These are phyloP conservation scores for Oasisia sp. DNA, from an alignment of 2,888 invertebrate species.

Conservation along the genomic window DNA sequence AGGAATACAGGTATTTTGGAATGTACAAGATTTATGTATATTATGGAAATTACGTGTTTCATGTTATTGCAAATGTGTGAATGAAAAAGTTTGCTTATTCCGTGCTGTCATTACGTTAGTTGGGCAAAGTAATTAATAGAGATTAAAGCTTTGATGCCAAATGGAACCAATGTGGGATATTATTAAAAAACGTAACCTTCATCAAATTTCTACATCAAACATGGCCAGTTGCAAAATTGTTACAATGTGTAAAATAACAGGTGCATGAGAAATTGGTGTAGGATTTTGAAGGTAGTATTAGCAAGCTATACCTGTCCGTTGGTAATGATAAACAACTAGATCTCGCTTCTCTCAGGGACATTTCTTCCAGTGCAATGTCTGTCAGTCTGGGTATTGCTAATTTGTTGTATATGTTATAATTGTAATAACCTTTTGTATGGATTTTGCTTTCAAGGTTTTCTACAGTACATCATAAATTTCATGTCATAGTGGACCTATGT, in stretches of 20 bases:
- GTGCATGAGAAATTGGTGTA: too few species aligned
- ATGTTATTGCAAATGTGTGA: background rate
- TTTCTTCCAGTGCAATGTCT: background rate
- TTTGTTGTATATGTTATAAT: background rate
- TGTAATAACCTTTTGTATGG: background rate
- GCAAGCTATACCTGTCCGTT: background rate
- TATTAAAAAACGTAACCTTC: too few species aligned
- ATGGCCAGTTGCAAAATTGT: too few species aligned
- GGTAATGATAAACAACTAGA: background rate
- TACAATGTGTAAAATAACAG: too few species aligned
- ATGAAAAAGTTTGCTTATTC: background rate
- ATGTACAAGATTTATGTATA: constrained; percentile 1
- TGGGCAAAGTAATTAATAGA: background rate
- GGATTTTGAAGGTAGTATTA: too few species aligned
- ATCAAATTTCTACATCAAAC: too few species aligned
- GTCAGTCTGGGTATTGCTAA: background rate
- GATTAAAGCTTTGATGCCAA: too few species aligned
- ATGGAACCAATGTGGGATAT: too few species aligned
- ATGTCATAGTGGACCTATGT: background rate
- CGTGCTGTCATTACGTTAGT: background rate
- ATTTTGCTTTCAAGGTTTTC: background rate
- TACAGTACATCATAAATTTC: background rate
- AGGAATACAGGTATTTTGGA: background rate
- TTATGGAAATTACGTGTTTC: background rate
- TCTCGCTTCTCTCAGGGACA: background rate